These are phyloP conservation scores for Clinocottus analis DNA, from an alignment of 2,113 vertebrate genomes.

Conservation along the genomic window DNA sequence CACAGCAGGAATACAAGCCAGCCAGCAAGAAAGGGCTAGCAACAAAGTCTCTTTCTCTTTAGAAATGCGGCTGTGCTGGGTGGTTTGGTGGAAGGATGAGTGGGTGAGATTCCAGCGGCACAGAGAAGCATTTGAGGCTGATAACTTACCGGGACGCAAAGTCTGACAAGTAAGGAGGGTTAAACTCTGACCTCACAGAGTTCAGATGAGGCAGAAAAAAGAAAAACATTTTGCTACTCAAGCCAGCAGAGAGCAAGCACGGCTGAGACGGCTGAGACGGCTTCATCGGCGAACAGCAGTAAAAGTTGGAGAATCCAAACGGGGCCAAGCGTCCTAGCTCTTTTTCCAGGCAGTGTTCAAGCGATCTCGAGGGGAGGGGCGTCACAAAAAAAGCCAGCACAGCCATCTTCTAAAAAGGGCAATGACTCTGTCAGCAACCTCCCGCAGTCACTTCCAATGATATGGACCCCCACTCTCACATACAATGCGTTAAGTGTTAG, in stretches of 20 bases:
- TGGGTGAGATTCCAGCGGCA: conserved; percentile 18
- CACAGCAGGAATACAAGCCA: conserved; percentile 7
- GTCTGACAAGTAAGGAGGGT: conserved; percentile 18
- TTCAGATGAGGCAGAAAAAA: neutral
- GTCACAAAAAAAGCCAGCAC: conserved; percentile 17
- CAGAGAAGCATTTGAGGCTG: conserved; percentile 40
- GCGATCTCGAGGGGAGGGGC: neutral
- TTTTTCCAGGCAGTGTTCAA: conserved; percentile 20
- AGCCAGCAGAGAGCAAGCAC: conserved; percentile 81
- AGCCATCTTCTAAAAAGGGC: conserved; percentile 21
- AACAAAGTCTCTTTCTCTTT: conserved; percentile 35
- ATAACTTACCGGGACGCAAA: conserved; percentile 13
- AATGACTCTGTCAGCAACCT: conserved; percentile 1
- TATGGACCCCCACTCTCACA: neutral
- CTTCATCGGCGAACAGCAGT: conserved; percentile 52
- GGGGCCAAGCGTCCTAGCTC: neutral
- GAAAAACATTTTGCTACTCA: conserved; percentile 75
- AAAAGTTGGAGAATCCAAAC: conserved; percentile 57
- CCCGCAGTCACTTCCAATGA: neutral
- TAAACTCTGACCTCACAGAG: conserved; percentile 19
- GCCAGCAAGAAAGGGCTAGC: conserved; percentile 9
- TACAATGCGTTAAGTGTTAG: conserved; percentile 20
- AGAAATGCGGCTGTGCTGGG: neutral
- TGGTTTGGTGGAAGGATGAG: too few species aligned
- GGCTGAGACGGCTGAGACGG: conserved; percentile 42